Conservation (phyloP, 1,140 invertebrate genomes). For the Sminthurides bifidus region DNA sequence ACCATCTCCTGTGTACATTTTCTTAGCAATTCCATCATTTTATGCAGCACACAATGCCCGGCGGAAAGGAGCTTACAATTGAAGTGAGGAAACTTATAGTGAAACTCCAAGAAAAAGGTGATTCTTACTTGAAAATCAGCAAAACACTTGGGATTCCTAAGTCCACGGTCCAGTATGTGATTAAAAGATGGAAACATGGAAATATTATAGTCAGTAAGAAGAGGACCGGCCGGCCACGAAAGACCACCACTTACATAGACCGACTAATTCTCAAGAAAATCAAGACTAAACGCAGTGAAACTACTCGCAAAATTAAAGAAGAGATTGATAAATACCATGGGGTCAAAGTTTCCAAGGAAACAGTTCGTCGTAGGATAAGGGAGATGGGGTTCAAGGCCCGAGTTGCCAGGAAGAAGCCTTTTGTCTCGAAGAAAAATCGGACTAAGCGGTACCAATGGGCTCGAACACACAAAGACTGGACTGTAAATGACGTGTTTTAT, state of each 20-base stretch:
- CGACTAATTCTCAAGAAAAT: background rate
- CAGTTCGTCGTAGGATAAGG: background rate
- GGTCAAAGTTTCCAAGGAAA: background rate
- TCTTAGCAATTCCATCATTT: too few relatives aligned
- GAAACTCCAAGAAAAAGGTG: too few relatives aligned
- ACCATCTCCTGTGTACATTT: too few relatives aligned
- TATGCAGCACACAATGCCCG: too few relatives aligned
- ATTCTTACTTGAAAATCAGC: too few relatives aligned
- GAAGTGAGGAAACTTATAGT: too few relatives aligned
- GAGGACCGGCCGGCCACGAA: background rate
- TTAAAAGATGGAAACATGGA: background rate
- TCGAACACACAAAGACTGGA: background rate
- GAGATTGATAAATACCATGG: background rate
- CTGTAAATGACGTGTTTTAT: background rate
- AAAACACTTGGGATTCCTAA: too few relatives aligned
- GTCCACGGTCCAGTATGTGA: too few relatives aligned
- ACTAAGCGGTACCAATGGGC: slow-evolving; percentile 5
- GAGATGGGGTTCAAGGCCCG: background rate
- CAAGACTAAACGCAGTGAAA: background rate
- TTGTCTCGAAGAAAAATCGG: background rate
- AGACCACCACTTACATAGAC: background rate
- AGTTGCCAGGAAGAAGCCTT: background rate
- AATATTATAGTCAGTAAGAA: background rate
- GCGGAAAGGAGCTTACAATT: too few relatives aligned
- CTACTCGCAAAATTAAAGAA: background rate